Conservation (phyloP, 2,797 vertebrate genomes). For the Protosalanx chinensis region DNA sequence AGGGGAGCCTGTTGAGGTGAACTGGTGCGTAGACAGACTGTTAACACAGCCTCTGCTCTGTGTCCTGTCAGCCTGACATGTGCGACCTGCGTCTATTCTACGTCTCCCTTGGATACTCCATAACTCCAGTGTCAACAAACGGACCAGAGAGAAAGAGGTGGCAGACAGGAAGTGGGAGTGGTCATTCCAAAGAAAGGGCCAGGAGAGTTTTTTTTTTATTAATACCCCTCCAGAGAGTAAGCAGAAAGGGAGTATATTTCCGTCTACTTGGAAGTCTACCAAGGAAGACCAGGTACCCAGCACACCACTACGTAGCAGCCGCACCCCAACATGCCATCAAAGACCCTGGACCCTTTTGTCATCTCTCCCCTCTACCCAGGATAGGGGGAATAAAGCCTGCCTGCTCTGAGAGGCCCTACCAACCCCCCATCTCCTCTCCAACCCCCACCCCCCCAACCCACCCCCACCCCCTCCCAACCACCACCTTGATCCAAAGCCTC, state of each 20-base stretch:
- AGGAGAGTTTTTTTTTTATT: conserved; percentile 16
- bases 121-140: conserved; percentile 12
- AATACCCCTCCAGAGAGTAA: conserved; percentile 5
- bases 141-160: conserved; percentile 22
- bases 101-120: conserved; percentile 14
- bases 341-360: conserved; percentile 8
- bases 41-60: conserved; percentile 21
- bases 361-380: conserved; percentile 20
- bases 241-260: neutral
- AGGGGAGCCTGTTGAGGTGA: conserved; percentile 57
- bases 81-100: conserved; percentile 7
- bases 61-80: neutral
- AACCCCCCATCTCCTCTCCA: conserved; percentile 5
- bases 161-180: conserved; percentile 46
- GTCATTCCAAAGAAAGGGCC: conserved; percentile 13
- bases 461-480: neutral
- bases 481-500: conserved; percentile 54
- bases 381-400: conserved; percentile 8
- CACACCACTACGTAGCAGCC: too few relatives aligned
- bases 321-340: too few relatives aligned
- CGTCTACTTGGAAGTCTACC: too few relatives aligned
- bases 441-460: neutral
- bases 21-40: conserved; percentile 48
- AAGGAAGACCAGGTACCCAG: too few relatives aligned
- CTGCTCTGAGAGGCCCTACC: conserved; percentile 39